Percentiles rank a stretch among this genome's conserved stretches.
phyloP scores from a whole-genome alignment of 2,888 invertebrate species.

The Ophion ellenae region DNA sequence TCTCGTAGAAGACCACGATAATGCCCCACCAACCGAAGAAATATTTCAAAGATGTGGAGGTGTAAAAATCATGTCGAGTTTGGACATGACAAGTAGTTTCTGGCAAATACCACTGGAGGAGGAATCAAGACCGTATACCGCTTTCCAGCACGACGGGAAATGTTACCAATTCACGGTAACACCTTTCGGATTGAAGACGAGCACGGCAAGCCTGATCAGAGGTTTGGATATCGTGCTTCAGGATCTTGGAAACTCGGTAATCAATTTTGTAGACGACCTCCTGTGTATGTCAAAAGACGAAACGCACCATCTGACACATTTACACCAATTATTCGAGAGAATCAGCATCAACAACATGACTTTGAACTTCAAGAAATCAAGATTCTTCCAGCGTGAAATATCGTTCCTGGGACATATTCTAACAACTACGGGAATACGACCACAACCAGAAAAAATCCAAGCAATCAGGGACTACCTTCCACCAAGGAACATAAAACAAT shows the following conservation, averaged over 20 bases:
- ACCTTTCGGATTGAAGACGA: conserved; percentile 18
- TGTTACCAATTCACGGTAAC: conserved; percentile 20
- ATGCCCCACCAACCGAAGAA: neutral
- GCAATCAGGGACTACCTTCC: no score
- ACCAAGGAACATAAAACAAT: no score
- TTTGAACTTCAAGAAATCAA: no score
- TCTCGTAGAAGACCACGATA: neutral
- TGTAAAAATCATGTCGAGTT: neutral
- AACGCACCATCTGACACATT: no score
- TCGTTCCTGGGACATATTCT: no score
- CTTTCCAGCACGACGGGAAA: conserved; percentile 4
- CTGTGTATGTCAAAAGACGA: conserved; percentile 1
- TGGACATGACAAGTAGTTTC: conserved; percentile 25
- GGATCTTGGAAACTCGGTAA: neutral
- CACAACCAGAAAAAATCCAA: neutral
- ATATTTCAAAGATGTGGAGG: conserved; percentile 12
- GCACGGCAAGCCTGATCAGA: neutral
- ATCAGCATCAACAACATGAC: no score
- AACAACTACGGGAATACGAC: neutral
- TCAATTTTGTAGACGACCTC: conserved; percentile 10
- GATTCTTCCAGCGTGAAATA: no score
- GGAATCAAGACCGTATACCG: conserved; percentile 29
- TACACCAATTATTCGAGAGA: no score
- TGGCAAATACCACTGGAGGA: neutral
- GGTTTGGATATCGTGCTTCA: no score